Evolutionary conservation across 30 jellyfish, hydroid and myxozoan species (phyloP).

Genomic region (Turritopsis dohrnii): DNA sequence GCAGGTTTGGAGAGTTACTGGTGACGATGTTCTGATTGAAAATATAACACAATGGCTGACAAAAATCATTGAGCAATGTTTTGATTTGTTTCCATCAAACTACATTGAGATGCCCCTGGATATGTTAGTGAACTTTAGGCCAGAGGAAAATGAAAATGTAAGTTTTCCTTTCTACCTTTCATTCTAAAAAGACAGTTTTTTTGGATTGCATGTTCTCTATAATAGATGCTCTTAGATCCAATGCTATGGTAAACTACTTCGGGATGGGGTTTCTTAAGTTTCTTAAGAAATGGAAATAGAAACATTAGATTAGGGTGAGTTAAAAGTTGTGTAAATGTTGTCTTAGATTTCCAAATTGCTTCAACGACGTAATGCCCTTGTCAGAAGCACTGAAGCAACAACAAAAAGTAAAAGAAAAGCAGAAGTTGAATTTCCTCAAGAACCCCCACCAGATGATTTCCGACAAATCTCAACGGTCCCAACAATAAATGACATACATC

Average conservation of each 20-base stretch:
- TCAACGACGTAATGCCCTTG: neutral
- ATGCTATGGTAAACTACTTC: neutral
- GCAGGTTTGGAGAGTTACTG: neutral
- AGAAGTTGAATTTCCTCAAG: constrained; percentile 8
- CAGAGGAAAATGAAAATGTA: neutral
- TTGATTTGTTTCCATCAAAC: neutral
- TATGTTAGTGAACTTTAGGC: neutral
- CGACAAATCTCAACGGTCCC: constrained; percentile 45
- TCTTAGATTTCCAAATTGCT: neutral
- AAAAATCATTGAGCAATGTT: neutral
- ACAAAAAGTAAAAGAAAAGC: neutral
- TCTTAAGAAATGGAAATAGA: neutral
- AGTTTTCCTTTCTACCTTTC: neutral
- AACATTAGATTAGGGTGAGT: no score
- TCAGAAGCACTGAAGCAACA: neutral
- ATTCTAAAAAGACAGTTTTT: neutral
- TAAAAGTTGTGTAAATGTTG: no score
- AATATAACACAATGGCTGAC: neutral
- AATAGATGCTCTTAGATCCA: neutral
- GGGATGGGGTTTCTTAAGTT: neutral
- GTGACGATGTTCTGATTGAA: neutral
- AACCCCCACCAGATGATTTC: constrained; percentile 50
- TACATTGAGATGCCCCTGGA: constrained; percentile 6
- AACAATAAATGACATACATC: constrained; percentile 26
- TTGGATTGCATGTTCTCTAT: neutral